A percentile compares a stretch with the other conserved stretches of the same genome.
These are phyloP conservation scores for Australoheros facetus DNA, from an alignment of 2,797 vertebrate species.

Conservation along the genomic window DNA sequence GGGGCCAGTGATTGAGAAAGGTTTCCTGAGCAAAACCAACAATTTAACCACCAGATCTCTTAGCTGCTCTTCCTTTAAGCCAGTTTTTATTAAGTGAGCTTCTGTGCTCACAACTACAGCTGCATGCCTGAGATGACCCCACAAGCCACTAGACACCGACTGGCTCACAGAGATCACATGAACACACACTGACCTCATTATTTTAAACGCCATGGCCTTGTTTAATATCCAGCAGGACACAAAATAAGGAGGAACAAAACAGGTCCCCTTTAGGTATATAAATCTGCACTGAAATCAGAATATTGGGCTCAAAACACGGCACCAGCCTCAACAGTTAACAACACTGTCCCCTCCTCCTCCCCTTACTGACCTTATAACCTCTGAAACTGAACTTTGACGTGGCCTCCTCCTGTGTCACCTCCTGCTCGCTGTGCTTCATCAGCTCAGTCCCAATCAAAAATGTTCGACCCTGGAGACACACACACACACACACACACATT, in stretches of 20 bases:
- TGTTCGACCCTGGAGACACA: conserved; percentile 51
- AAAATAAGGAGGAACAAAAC: not conserved
- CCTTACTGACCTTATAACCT: conserved; percentile 74
- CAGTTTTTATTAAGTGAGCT: not conserved
- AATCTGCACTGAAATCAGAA: not conserved
- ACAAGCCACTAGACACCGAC: not conserved
- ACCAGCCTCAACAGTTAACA: not conserved
- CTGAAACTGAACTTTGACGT: conserved; percentile 69
- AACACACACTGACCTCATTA: not conserved
- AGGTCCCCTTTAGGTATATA: not conserved
- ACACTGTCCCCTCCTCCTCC: not conserved
- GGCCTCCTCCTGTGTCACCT: conserved; percentile 24
- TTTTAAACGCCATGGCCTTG: no score
- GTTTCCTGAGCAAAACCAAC: not conserved
- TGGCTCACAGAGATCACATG: not conserved
- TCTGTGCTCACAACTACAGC: not conserved
- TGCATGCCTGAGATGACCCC: not conserved
- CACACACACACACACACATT: not conserved
- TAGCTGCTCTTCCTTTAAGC: no score
- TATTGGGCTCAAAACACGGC: not conserved
- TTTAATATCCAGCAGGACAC: no score
- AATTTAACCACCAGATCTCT: no score
- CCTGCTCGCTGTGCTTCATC: conserved; percentile 71
- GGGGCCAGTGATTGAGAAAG: not conserved
- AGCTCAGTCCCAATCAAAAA: conserved; percentile 80